A percentile compares a stretch with the other conserved stretches of the same genome.
These are phyloP conservation scores for Alfaro cultratus DNA, from an alignment of 2,797 vertebrate genomes.

Conservation along the genomic window DNA sequence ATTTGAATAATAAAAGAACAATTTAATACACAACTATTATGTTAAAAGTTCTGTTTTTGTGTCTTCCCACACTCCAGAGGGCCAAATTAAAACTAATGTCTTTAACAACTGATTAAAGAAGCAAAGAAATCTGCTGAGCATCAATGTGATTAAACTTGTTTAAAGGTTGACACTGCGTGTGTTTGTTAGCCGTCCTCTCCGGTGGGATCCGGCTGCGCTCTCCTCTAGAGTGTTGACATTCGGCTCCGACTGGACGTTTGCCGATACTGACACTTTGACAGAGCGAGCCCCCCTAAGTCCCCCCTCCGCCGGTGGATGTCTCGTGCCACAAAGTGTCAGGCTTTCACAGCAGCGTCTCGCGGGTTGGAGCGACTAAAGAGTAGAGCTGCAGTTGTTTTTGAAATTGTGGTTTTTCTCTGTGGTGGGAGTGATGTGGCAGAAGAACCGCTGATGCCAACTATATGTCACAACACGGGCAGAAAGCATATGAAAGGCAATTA, in stretches of 20 bases:
- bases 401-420: conserved; percentile 17
- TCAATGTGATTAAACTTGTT: conserved; percentile 1
- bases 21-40: too few species aligned
- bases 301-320: conserved; percentile 3
- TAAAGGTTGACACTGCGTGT: conserved; percentile 1
- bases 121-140: not conserved
- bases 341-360: conserved; percentile 37
- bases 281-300: conserved; percentile 33
- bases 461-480: conserved; percentile 5
- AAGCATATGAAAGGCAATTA: conserved; percentile 5
- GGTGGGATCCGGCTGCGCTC: conserved; percentile 23
- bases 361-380: conserved; percentile 5
- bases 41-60: too few species aligned
- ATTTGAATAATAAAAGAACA: too few species aligned
- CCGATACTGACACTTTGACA: conserved; percentile 63
- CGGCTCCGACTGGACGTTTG: conserved; percentile 37
- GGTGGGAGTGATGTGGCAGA: conserved; percentile 1
- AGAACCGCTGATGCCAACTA: conserved; percentile 12
- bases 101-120: not conserved
- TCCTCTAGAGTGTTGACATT: conserved; percentile 32
- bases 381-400: conserved; percentile 19
- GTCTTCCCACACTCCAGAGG: too few species aligned
- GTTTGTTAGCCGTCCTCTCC: conserved; percentile 25
- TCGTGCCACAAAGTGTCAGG: conserved; percentile 44
- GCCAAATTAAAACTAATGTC: too few species aligned